Evolutionary conservation across 2,797 vertebrate species (phyloP).

Genomic region (Margarornis squamiger): DNA sequence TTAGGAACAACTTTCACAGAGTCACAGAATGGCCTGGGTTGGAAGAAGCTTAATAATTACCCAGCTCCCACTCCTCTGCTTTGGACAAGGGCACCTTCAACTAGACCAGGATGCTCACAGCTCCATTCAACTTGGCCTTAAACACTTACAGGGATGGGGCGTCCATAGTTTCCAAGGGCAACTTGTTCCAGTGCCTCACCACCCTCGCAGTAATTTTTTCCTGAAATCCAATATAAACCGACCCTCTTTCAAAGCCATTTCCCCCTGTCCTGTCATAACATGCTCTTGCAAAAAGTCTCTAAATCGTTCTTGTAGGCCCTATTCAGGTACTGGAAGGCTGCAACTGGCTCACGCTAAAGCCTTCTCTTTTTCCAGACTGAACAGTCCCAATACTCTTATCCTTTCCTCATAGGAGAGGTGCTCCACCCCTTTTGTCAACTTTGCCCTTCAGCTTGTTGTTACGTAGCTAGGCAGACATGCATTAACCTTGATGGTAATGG

Average conservation of each 20-base stretch:
- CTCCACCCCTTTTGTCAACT: background rate
- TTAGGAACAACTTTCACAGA: background rate
- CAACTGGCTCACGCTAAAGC: background rate
- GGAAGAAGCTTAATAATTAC: background rate
- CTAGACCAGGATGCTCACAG: background rate
- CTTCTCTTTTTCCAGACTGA: background rate
- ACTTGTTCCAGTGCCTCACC: background rate
- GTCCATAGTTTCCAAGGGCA: background rate
- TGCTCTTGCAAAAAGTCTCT: background rate
- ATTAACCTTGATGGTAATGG: background rate
- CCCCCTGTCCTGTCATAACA: background rate
- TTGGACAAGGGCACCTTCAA: background rate
- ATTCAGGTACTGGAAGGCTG: background rate
- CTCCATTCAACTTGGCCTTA: too few relatives aligned
- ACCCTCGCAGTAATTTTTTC: background rate
- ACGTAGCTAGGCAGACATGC: background rate
- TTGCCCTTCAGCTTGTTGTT: background rate
- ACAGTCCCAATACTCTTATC: background rate
- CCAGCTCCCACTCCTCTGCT: background rate
- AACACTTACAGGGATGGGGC: background rate
- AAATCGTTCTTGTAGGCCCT: background rate
- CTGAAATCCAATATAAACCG: background rate
- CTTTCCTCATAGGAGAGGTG: background rate
- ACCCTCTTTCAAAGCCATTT: background rate
- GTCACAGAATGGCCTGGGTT: background rate